A percentile compares a stretch with the other conserved stretches of the same genome.
These are phyloP conservation scores for Linurgus olivaceus DNA, from an alignment of 2,797 vertebrate genomes.

Conservation along the genomic window DNA sequence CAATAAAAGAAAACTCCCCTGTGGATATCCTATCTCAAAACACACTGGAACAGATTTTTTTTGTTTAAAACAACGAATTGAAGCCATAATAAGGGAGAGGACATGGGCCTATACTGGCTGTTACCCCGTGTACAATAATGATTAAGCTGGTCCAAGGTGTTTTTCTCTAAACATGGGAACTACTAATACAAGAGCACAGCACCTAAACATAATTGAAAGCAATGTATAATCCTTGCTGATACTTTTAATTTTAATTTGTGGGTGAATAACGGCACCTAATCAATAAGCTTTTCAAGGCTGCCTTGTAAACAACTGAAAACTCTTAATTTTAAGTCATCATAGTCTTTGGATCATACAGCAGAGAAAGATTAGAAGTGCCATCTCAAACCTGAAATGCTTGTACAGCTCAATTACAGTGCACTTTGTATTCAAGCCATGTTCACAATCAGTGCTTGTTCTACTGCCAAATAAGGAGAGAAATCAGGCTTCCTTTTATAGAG, in stretches of 20 bases:
- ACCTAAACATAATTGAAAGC: neutral
- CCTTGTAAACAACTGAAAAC: neutral
- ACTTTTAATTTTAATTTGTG: neutral
- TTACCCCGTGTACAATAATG: accelerated
- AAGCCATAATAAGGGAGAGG: neutral
- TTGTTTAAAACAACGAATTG: neutral
- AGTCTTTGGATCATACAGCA: neutral
- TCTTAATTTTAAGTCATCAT: neutral
- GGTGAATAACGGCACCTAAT: neutral
- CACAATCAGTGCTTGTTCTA: slow-evolving; percentile 39
- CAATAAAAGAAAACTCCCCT: neutral
- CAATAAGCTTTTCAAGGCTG: neutral
- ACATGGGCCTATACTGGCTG: neutral
- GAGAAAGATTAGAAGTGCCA: neutral
- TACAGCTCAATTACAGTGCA: neutral
- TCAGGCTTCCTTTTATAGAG: neutral
- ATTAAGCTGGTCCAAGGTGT: neutral
- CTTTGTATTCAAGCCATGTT: slow-evolving; percentile 19
- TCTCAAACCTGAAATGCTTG: neutral
- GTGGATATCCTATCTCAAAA: neutral
- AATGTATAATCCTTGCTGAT: neutral
- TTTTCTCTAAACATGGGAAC: neutral
- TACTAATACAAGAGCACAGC: neutral
- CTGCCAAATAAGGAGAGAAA: slow-evolving; percentile 35
- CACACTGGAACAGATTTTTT: neutral